These are phyloP conservation scores for Odobenus rosmarus DNA, from an alignment of 2,113 vertebrate genomes.

Conservation along the genomic window DNA sequence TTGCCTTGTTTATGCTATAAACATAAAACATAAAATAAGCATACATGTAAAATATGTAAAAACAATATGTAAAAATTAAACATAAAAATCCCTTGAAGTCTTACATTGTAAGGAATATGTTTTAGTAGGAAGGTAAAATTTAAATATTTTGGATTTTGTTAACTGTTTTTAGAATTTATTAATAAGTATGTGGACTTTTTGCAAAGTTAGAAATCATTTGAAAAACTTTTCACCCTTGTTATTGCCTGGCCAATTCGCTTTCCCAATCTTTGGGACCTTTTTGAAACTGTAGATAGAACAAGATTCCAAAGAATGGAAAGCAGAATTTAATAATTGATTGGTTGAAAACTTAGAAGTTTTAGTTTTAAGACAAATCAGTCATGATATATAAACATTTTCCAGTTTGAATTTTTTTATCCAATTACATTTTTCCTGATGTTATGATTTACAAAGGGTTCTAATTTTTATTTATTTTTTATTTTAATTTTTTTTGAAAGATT, in stretches of 20 bases:
- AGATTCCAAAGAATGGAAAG: background rate
- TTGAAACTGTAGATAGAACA: background rate
- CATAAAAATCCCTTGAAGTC: background rate
- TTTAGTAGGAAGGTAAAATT: conserved; percentile 30
- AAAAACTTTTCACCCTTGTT: background rate
- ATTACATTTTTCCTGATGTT: background rate
- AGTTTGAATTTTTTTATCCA: conserved; percentile 25
- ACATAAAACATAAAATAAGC: too few relatives aligned
- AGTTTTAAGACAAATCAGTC: background rate
- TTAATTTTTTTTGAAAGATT: too few relatives aligned
- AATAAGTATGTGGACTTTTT: conserved; percentile 14
- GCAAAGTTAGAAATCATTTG: conserved; percentile 28
- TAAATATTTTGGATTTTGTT: conserved; percentile 16
- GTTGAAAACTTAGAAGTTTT: conserved; percentile 32
- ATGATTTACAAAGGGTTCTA: conserved; percentile 2
- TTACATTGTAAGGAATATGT: background rate
- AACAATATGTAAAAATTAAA: too few relatives aligned
- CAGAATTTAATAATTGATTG: background rate
- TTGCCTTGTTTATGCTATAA: background rate
- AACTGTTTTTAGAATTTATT: background rate
- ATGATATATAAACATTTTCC: background rate
- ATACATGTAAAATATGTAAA: too few relatives aligned
- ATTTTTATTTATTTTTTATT: background rate
- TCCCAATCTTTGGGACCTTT: background rate
- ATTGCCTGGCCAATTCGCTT: background rate